These are phyloP conservation scores for Cryptotis parvus DNA, from an alignment of 2,113 vertebrate genomes.

Conservation along the genomic window DNA sequence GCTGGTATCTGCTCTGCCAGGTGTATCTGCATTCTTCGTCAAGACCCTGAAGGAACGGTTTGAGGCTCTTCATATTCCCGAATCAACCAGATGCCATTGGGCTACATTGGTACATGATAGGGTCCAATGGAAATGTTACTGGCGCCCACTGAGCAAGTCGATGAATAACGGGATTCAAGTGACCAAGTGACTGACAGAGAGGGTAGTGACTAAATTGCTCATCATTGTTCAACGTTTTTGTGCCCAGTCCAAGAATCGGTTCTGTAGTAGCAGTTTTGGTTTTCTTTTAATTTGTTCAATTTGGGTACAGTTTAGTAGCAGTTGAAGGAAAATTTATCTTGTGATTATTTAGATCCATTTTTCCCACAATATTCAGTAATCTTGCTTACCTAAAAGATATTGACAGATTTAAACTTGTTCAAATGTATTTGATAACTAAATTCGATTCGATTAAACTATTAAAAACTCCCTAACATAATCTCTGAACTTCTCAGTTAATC, in stretches of 20 bases:
- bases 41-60: no score
- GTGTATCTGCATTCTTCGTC: no score
- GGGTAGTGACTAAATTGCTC: background rate
- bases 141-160: no score
- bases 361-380: background rate
- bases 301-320: background rate
- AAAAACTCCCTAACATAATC: background rate
- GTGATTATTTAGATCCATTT: background rate
- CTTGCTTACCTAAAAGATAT: background rate
- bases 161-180: no score
- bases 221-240: background rate
- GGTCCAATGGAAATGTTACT: no score
- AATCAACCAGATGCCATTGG: no score
- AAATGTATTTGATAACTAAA: constrained; percentile 36
- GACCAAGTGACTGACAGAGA: background rate
- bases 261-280: background rate
- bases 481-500: background rate
- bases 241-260: background rate
- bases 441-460: constrained; percentile 19
- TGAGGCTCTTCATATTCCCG: no score
- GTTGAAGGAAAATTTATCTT: constrained; percentile 13
- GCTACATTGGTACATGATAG: no score
- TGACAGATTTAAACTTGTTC: constrained; percentile 28
- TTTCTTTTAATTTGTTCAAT: background rate
- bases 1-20: no score